These are phyloP conservation scores for Paracyclopina nana DNA, from an alignment of 1,140 invertebrate genomes.

Conservation along the genomic window DNA sequence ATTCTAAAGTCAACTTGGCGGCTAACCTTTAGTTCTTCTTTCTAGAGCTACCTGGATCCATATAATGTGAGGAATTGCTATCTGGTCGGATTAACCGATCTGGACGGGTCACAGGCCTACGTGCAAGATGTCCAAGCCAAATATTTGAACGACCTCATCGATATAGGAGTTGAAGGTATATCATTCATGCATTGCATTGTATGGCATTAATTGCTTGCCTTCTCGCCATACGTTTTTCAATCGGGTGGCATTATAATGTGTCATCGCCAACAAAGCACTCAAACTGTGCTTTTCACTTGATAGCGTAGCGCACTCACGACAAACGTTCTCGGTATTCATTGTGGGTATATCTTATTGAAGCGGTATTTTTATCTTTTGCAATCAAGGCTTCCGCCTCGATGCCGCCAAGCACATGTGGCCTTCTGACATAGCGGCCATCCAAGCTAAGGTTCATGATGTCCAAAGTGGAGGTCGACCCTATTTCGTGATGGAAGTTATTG, in stretches of 20 bases:
- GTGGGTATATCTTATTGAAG: too few relatives aligned
- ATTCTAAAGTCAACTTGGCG: too few relatives aligned
- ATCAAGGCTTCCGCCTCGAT: constrained; percentile 39
- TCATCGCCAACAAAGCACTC: too few relatives aligned
- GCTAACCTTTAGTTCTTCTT: too few relatives aligned
- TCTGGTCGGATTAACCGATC: constrained; percentile 32
- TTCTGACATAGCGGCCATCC: constrained; percentile 25
- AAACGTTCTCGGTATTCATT: too few relatives aligned
- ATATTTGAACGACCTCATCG: constrained; percentile 34
- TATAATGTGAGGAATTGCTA: constrained; percentile 48
- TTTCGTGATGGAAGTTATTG: constrained; percentile 61
- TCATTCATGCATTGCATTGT: too few relatives aligned
- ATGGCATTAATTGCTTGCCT: too few relatives aligned
- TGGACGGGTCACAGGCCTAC: constrained; percentile 29
- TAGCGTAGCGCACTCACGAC: too few relatives aligned
- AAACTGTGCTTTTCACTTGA: too few relatives aligned
- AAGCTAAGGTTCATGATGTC: constrained; percentile 39
- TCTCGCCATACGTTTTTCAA: too few relatives aligned
- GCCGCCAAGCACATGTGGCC: constrained; percentile 68
- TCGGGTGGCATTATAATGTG: too few relatives aligned
- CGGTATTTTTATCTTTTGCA: too few relatives aligned
- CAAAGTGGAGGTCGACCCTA: constrained; percentile 35
- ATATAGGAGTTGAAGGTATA: constrained; percentile 31
- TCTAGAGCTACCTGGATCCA: neutral
- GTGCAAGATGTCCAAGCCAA: constrained; percentile 28